Percentiles rank a stretch among this genome's conserved stretches.
These are phyloP conservation scores for Formica exsecta DNA, from an alignment of 1,140 invertebrate species.

Conservation along the genomic window DNA sequence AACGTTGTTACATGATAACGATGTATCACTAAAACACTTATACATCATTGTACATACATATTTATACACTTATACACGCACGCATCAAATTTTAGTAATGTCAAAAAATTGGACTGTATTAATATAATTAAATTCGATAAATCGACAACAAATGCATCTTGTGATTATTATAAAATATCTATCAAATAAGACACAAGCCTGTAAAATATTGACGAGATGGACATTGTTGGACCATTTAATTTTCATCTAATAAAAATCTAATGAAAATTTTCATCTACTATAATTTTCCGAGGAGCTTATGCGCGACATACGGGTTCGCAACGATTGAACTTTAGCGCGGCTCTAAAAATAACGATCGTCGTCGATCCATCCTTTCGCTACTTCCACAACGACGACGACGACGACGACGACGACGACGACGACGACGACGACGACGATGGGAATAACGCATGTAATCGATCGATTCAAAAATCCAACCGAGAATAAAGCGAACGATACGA, in stretches of 20 bases:
- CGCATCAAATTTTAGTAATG: not conserved
- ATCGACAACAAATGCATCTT: not conserved
- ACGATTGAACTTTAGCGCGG: slow-evolving; percentile 68
- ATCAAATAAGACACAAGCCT: not conserved
- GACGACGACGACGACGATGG: slow-evolving; percentile 3
- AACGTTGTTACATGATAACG: not conserved
- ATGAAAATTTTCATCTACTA: not conserved
- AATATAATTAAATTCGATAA: not conserved
- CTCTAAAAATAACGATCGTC: slow-evolving; percentile 71
- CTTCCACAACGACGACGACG: slow-evolving; percentile 20
- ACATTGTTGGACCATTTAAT: not conserved
- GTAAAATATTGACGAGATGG: not conserved
- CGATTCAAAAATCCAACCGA: slow-evolving; percentile 14
- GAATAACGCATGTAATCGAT: slow-evolving; percentile 33
- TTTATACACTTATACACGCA: too few relatives aligned
- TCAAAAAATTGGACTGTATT: not conserved
- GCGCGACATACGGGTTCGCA: slow-evolving; percentile 20
- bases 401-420: not conserved
- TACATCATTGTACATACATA: not conserved
- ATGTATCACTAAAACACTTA: not conserved
- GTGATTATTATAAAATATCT: not conserved
- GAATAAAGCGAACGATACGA: not conserved
- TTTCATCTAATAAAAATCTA: not conserved
- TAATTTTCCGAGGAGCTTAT: slow-evolving; percentile 37
- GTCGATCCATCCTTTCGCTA: slow-evolving; percentile 57